phyloP scores from a whole-genome alignment of 35 echinoderm and acorn worm genomes.

The Heliocidaris erythrogramma region DNA sequence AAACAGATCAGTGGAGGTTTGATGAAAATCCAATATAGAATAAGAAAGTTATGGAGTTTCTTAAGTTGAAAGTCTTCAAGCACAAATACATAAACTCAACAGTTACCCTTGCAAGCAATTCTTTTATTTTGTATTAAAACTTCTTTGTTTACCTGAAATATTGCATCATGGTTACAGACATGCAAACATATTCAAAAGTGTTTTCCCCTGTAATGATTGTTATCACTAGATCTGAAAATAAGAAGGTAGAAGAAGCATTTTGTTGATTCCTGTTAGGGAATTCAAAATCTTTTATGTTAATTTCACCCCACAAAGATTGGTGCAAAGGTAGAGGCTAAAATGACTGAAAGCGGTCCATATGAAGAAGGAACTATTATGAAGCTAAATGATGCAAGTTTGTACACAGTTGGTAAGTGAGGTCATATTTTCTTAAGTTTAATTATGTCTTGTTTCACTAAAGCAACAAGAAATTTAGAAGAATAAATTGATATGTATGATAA shows the following conservation, averaged over 20 bases:
- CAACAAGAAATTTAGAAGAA: not conserved
- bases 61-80: no score
- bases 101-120: not conserved
- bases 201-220: no score
- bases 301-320: constrained; percentile 62
- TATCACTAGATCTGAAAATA: no score
- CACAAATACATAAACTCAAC: no score
- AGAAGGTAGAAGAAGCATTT: no score
- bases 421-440: not conserved
- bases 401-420: constrained; percentile 87
- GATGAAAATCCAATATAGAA: no score
- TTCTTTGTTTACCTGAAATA: not conserved
- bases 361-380: constrained; percentile 75
- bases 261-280: no score
- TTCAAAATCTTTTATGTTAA: not conserved
- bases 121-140: not conserved
- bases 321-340: constrained; percentile 71
- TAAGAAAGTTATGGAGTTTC: no score
- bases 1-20: no score
- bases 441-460: not conserved
- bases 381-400: constrained; percentile 92
- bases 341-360: constrained; percentile 67
- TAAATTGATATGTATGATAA: not conserved
- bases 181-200: not conserved
- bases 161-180: not conserved